These are phyloP conservation scores for Steinernema khuongi DNA, from an alignment of 1,140 invertebrate genomes.

Conservation along the genomic window DNA sequence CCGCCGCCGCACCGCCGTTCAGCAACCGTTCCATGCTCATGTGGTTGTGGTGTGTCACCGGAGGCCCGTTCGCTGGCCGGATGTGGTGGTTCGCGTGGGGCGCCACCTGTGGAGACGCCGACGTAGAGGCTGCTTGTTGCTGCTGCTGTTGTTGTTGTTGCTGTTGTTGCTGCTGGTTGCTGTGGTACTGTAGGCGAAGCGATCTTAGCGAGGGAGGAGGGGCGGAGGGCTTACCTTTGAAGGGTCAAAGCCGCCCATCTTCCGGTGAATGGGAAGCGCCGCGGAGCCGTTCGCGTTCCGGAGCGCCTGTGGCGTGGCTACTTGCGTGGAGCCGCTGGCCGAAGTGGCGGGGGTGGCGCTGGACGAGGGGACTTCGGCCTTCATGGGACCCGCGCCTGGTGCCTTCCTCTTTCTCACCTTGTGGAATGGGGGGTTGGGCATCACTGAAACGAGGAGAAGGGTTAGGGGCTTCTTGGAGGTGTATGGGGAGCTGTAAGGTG, in stretches of 20 bases:
- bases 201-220: background rate
- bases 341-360: no score
- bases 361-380: no score
- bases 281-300: background rate
- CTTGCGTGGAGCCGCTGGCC: no score
- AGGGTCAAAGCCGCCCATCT: background rate
- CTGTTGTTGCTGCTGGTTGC: background rate
- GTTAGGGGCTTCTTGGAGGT: no score
- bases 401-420: no score
- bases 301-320: background rate
- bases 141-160: background rate
- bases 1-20: background rate
- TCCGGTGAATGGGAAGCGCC: background rate
- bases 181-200: background rate
- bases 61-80: background rate
- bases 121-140: no score
- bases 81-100: background rate
- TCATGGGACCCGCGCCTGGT: no score
- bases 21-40: background rate
- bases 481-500: no score
- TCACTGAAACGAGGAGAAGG: no score
- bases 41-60: background rate
- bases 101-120: no score
- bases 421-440: no score
- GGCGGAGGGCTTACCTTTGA: background rate